Evolutionary conservation across 2,113 vertebrate species (phyloP).

Genomic region (Sorex araneus): DNA sequence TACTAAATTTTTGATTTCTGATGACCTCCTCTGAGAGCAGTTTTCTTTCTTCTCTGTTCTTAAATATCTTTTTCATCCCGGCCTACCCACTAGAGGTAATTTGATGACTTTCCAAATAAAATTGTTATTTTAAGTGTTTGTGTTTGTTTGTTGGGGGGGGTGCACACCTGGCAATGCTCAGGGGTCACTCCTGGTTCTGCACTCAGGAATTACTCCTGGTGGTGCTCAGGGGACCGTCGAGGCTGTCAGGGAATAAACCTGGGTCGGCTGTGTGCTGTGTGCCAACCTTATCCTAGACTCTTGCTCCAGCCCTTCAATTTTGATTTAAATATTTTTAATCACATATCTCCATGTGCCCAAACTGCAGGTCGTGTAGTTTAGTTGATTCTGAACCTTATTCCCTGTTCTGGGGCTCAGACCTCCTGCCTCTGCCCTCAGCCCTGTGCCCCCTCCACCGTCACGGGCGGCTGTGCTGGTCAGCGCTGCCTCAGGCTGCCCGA

Average conservation of each 20-base stretch:
- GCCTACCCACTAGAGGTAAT: not conserved
- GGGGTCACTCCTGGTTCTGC: no score
- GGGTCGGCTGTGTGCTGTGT: no score
- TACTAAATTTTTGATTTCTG: slow-evolving; percentile 28
- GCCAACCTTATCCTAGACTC: no score
- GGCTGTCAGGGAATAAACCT: no score
- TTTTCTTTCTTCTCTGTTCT: slow-evolving; percentile 30
- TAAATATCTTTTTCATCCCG: slow-evolving; percentile 28
- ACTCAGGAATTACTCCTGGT: no score
- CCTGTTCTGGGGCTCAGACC: not conserved
- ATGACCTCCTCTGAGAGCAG: not conserved
- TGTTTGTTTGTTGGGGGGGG: no score
- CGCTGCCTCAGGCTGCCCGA: no score
- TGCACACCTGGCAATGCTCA: no score
- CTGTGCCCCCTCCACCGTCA: no score
- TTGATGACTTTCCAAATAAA: slow-evolving; percentile 27
- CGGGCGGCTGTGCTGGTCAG: not conserved
- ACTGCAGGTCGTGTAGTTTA: slow-evolving; percentile 1
- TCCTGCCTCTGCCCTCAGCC: not conserved
- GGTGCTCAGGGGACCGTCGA: no score
- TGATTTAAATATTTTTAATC: not conserved
- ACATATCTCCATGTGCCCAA: not conserved
- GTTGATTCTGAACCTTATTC: slow-evolving; percentile 4
- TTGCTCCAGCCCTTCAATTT: not conserved
- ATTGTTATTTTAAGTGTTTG: not conserved